Evolutionary conservation across 2,113 vertebrate species (phyloP), one percentile per base, ranked within the genome.

Genomic region (Carassius gibelio): DNA sequence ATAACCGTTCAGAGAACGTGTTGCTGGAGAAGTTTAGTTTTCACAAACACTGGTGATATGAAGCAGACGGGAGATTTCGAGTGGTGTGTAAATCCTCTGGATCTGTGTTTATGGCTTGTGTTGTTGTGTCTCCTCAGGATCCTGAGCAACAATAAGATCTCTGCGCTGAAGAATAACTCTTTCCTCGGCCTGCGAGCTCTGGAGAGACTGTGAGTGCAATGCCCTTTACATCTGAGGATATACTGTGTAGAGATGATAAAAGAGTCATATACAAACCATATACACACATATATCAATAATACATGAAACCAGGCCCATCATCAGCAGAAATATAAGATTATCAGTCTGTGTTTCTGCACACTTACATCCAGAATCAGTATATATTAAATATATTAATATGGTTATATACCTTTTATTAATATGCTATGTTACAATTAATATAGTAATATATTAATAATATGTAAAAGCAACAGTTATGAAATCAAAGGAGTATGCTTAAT

Each of bases 121-220:
- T 86, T 59, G 57, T 72, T 90, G 82, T 90, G 76, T 89, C 50
- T 81, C 81, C 80, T 86, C 92, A 96, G 96, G 91, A 95, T 95
- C 91, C 94, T 97, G 91, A 96, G 95, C 82, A 95, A 96, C 90
- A 97, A 96, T 94, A 96, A 96, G 94, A 96, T 96, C 91, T 93
- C 94, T 3, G 86, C 93, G 86, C 83, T 97, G 90, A 95, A 94
- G 93, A 96, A 96, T 48, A 92, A 93, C 85, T 96, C 96, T 85
- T 97, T 96, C 95, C 93, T 92, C 0, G 94, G 96, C 82, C 92
- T 96, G 88, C 91, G 90, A 75, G 94, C 93, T 55, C 91, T 96
- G 89, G 96, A 96, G 94, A 96, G 94, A 93, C 90, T 96, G 96
- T 96, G 90, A 97, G 96, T 96, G 94, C 52, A 78, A 55, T 87